Base-by-base conservation (phyloP, 2,113 vertebrate genomes). In the Morone saxatilis region DNA sequence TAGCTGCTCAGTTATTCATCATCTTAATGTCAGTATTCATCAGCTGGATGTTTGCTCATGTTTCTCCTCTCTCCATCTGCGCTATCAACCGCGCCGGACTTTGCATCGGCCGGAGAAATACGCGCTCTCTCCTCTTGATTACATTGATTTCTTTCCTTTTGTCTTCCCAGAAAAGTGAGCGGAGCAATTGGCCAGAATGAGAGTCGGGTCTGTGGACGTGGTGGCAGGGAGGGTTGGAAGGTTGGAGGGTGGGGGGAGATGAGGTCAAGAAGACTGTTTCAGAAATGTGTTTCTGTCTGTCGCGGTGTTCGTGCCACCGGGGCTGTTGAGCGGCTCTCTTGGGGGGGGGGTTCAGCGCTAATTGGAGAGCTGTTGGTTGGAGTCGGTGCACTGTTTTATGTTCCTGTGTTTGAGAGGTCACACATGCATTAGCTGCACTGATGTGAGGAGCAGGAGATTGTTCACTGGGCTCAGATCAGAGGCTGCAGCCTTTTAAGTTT, bases 141-240 rank as follows among this genome's bases (percentile, higher is more conserved):
- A 61, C 71, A 85, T n/a, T 11, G 79, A 87, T 87, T 62, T 8
- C 63, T 65, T 50, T 50, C 20, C 17, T 47, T 60, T 17, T 31
- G 48, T 56, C 57, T 62, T 65, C 48, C 25, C 67, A 66, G 63
- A 63, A 48, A 67, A 76, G 74, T 78, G 45, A 60, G 71, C 2
- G 51, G 43, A 60, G 67, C 31, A 56, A 80, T 74, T 50, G 71
- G 77, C 22, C 19, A 4, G 38, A 51, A 22, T 76, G 71, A 25
- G 36, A 61, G 62, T n/a, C 43, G 1, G 41, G 40, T 9, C 8
- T 10, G 4, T 51, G 76, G n/a, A 2, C 6, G 41, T 16, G 22
- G 11, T 7, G 36, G 19, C 0, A 14, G 12, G 5, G 31, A 25
- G 53, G 6, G 36, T 16, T 13, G 5, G 4, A 3, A 4, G 5